Conservation (phyloP, 23 tunicate genomes). For the Halocynthia aurantium region DNA sequence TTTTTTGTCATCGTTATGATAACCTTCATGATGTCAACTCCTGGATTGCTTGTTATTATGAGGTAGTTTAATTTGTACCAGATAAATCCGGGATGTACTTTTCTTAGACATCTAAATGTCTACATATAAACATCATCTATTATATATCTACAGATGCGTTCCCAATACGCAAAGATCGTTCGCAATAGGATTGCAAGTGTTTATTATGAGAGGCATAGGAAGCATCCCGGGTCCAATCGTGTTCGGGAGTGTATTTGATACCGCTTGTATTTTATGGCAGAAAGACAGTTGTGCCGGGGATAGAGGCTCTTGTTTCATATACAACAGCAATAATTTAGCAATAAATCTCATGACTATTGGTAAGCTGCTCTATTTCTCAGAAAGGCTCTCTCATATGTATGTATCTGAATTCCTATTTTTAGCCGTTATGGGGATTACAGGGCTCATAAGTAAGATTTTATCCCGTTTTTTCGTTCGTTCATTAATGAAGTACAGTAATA, state of each 20-base stretch:
- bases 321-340: slow-evolving; percentile 38
- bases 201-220: slow-evolving; percentile 49
- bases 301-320: slow-evolving; percentile 58
- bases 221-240: slow-evolving; percentile 81
- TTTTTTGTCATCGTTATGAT: slow-evolving; percentile 74
- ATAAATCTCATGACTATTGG: slow-evolving; percentile 38
- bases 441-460: no score
- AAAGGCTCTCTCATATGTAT: no score
- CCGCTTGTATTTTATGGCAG: slow-evolving; percentile 63
- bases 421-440: no score
- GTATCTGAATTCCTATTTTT: no score
- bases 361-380: slow-evolving; percentile 7
- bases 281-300: slow-evolving; percentile 27
- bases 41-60: slow-evolving; percentile 64
- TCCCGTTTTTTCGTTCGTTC: no score
- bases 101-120: no score
- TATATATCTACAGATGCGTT: slow-evolving; percentile 32
- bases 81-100: no score
- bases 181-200: slow-evolving; percentile 56
- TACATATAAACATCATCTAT: background rate
- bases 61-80: slow-evolving; percentile 26
- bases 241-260: slow-evolving; percentile 56
- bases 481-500: no score
- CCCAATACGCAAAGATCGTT: slow-evolving; percentile 61
- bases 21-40: slow-evolving; percentile 72